Evolutionary conservation across 2,888 invertebrate species (phyloP).

Genomic region (Harpalus rubripes): DNA sequence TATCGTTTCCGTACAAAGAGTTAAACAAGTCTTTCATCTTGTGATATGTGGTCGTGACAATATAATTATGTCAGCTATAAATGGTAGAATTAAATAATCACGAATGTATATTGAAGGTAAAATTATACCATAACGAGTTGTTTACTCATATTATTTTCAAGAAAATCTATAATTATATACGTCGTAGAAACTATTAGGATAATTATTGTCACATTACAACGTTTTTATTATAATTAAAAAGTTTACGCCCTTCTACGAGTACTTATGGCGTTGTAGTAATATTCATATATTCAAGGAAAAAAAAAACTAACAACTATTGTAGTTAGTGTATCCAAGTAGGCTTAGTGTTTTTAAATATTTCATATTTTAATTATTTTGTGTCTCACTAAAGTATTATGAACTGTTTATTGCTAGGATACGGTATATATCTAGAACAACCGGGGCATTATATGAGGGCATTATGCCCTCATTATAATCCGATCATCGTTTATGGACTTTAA

Average conservation of each 20-base stretch:
- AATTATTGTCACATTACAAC: neutral
- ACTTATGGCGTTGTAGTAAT: too few species aligned
- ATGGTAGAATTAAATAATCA: slow-evolving; percentile 22
- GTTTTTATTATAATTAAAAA: neutral
- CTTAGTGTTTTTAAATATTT: too few species aligned
- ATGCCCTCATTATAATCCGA: too few species aligned
- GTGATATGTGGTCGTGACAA: neutral
- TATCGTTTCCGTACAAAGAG: slow-evolving; percentile 28
- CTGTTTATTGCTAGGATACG: too few species aligned
- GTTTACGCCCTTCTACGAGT: neutral
- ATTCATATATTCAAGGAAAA: too few species aligned
- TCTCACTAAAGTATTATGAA: too few species aligned
- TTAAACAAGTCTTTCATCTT: slow-evolving; percentile 7
- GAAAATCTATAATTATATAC: neutral
- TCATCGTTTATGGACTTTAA: too few species aligned
- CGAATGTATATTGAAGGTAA: slow-evolving; percentile 11
- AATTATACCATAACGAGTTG: neutral
- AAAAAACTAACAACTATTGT: too few species aligned
- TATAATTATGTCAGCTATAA: slow-evolving; percentile 12
- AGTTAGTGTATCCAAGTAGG: too few species aligned
- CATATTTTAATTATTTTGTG: too few species aligned
- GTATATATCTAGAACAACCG: too few species aligned
- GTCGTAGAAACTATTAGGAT: neutral
- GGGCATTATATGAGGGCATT: too few species aligned
- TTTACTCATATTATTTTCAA: neutral